Evolutionary conservation across 2,113 vertebrate genomes (phyloP), one percentile per base, ranked within the genome.

Genomic region (Solea senegalensis): DNA sequence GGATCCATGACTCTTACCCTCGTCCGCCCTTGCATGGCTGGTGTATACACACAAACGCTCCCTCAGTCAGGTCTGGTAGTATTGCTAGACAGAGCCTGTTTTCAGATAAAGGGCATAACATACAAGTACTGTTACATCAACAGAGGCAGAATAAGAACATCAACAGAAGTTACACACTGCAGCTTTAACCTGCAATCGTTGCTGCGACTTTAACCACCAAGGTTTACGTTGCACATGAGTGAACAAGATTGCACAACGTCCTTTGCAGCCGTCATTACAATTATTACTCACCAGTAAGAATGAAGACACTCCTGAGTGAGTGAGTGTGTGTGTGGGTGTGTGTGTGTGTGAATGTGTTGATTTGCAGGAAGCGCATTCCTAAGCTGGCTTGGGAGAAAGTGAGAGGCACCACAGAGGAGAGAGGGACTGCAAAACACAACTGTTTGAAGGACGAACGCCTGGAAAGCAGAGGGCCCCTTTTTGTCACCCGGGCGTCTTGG

Each of bases 351-450:
- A 65, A 64, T 41, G 81, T 68, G 72, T 51, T 52, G 72, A 52
- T 84, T 65, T 77, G 72, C 61, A 80, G 73, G 65, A 70, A 77
- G 61, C 69, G 81, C 88, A 91, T 92, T 91, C 86, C 86, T 82
- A 39, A 74, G 80, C 60, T 48, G 64, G 81, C 45, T 63, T 40
- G 76, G 64, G 51, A 85, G 82, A 88, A 86, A 88, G 85, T 76
- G 75, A 85, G 83, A 81, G 80, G 82, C 82, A 81, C 77, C 28
- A 43, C 26, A 52, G 70, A 78, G 66, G 75, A 75, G 57, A 78
- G 78, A 72, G 69, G 39, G 56, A 26, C 79, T 61, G 66, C 57
- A 71, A 68, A 85, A 81, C 65, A 71, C 69, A 86, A 78, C 81
- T 82, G 65, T 65, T 73, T 78, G 78, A 81, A 65, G 76, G 81